A percentile compares a stretch with the other conserved stretches of the same genome.
phyloP scores from a whole-genome alignment of 2,888 invertebrate species.

The Trissolcus japonicus region DNA sequence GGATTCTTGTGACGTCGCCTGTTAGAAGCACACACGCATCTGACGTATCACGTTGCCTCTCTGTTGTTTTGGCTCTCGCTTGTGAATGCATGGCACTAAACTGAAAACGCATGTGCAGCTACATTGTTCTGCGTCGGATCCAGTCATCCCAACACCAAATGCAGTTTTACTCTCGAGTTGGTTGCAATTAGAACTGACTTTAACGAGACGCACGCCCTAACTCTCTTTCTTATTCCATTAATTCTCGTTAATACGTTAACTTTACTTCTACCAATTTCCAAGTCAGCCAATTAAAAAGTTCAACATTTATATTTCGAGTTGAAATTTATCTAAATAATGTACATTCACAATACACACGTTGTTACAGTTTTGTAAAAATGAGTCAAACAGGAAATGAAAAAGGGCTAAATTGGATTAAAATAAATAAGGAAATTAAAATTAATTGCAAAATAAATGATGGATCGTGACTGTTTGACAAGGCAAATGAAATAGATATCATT shows the following conservation, averaged over 20 bases:
- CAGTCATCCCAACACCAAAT: constrained; percentile 13
- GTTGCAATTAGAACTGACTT: constrained; percentile 25
- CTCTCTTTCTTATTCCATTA: constrained; percentile 29
- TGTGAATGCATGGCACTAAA: not conserved
- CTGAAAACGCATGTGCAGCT: constrained; percentile 19
- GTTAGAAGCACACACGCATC: constrained; percentile 11
- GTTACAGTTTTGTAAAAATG: no score
- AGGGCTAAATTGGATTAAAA: no score
- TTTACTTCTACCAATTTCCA: not conserved
- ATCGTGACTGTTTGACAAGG: no score
- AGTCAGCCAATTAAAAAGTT: no score
- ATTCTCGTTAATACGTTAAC: constrained; percentile 31
- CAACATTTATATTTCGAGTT: no score
- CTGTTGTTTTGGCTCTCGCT: constrained; percentile 24
- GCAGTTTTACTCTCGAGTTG: constrained; percentile 24
- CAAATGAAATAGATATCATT: not conserved
- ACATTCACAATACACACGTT: no score
- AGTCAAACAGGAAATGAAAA: no score
- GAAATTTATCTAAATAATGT: no score
- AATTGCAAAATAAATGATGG: no score
- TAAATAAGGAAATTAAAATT: no score
- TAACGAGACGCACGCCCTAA: constrained; percentile 29
- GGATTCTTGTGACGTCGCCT: constrained; percentile 5
- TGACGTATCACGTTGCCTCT: constrained; percentile 15
- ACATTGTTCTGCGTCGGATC: constrained; percentile 4